A percentile compares a stretch with the other conserved stretches of the same genome.
Conservation (phyloP, 2,113 vertebrate species). For the Lasiurus cinereus region DNA sequence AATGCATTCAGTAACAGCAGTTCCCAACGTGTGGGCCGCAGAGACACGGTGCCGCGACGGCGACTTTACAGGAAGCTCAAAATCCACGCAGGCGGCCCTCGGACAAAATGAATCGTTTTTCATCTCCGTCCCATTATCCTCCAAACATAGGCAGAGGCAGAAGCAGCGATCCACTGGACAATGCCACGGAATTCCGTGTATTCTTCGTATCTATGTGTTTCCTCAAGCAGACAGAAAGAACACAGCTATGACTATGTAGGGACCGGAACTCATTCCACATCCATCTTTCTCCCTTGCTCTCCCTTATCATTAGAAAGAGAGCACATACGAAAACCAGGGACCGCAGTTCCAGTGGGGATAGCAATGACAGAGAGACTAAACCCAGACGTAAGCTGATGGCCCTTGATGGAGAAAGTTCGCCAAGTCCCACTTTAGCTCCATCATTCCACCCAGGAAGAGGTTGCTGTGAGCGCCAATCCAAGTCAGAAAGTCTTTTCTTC, state of each 20-base stretch:
- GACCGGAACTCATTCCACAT: not conserved
- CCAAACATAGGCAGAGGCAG: not conserved
- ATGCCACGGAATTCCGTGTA: not conserved
- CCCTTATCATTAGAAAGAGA: not conserved
- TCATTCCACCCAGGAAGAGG: not conserved
- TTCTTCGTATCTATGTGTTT: not conserved
- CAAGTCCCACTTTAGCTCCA: not conserved
- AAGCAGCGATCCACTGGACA: not conserved
- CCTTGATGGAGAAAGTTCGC: not conserved
- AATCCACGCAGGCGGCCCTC: not conserved
- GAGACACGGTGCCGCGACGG: not conserved
- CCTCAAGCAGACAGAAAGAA: not conserved
- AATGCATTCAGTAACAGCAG: accelerated
- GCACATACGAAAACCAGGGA: not conserved
- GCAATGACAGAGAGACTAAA: not conserved
- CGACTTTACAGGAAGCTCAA: not conserved
- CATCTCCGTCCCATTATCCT: not conserved
- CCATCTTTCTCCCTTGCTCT: not conserved
- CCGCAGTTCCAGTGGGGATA: not conserved
- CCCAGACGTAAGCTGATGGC: not conserved
- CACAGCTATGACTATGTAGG: not conserved
- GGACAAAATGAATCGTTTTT: not conserved
- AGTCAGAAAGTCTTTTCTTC: not conserved
- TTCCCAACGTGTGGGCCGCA: not conserved
- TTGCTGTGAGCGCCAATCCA: not conserved